Conservation (phyloP, 2,113 vertebrate species). For the Panthera leo region DNA sequence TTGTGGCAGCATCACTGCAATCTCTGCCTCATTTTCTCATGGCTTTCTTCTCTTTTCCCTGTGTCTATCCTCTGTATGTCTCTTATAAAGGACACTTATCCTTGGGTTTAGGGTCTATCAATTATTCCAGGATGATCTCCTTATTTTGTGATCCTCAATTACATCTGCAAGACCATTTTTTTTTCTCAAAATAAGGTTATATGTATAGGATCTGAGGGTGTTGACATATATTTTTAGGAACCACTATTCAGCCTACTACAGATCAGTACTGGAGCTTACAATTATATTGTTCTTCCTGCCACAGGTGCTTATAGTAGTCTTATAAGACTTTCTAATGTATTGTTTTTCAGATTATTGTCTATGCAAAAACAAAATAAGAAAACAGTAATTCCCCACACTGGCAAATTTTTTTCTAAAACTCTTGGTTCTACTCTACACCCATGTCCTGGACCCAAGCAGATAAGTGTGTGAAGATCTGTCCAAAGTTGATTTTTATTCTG, state of each 20-base stretch:
- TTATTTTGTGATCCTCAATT: background rate
- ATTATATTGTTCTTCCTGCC: background rate
- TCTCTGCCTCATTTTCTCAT: background rate
- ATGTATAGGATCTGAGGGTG: background rate
- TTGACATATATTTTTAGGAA: background rate
- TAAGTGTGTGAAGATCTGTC: fast-evolving
- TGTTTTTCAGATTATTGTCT: background rate
- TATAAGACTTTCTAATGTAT: background rate
- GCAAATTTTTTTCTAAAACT: background rate
- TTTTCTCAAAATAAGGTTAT: background rate
- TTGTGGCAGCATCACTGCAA: background rate
- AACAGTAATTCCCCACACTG: background rate
- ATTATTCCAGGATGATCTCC: background rate
- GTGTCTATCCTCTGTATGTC: background rate
- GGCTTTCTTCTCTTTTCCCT: background rate
- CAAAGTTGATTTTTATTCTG: background rate
- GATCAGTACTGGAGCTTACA: background rate
- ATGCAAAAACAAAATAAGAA: background rate
- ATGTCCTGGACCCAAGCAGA: background rate
- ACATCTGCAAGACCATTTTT: too few species aligned
- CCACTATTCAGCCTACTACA: background rate
- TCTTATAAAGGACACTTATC: background rate
- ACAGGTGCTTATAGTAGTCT: background rate
- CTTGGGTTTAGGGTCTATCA: background rate
- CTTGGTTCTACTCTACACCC: too few species aligned